These are phyloP conservation scores for Xanthia togata DNA, from an alignment of 2,888 invertebrate genomes.

Conservation along the genomic window DNA sequence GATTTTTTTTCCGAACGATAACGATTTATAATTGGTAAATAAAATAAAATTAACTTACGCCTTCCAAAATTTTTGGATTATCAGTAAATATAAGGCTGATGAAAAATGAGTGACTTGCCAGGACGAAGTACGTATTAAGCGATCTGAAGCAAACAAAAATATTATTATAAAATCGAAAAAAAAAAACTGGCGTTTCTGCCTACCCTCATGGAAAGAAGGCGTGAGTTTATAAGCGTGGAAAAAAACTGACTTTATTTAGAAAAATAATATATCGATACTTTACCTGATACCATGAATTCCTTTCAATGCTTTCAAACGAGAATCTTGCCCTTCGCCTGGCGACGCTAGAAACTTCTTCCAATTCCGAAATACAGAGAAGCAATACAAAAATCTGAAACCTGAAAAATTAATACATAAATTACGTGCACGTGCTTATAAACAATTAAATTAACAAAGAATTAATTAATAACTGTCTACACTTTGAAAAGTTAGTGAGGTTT, in stretches of 20 bases:
- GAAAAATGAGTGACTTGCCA: no score
- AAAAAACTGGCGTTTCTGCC: no score
- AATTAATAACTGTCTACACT: not conserved
- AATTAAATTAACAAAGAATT: not conserved
- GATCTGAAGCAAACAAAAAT: no score
- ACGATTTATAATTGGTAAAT: no score
- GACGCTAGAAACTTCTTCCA: conserved; percentile 64
- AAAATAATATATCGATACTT: not conserved
- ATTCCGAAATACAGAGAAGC: conserved; percentile 73
- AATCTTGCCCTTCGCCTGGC: conserved; percentile 29
- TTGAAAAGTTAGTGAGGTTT: not conserved
- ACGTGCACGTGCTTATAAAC: not conserved
- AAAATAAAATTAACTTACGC: no score
- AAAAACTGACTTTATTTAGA: not conserved
- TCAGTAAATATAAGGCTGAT: no score
- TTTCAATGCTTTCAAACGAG: conserved; percentile 55
- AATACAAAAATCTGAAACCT: conserved; percentile 59
- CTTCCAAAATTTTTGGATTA: no score
- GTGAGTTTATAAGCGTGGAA: not conserved
- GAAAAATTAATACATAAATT: conserved; percentile 2
- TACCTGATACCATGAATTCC: conserved; percentile 70
- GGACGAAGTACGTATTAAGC: no score
- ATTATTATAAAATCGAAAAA: no score
- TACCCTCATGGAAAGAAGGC: not conserved
- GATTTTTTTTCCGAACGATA: no score